Evolutionary conservation across 2,888 invertebrate genomes (phyloP).

Genomic region (Poecilobothrus nobilitatus): DNA sequence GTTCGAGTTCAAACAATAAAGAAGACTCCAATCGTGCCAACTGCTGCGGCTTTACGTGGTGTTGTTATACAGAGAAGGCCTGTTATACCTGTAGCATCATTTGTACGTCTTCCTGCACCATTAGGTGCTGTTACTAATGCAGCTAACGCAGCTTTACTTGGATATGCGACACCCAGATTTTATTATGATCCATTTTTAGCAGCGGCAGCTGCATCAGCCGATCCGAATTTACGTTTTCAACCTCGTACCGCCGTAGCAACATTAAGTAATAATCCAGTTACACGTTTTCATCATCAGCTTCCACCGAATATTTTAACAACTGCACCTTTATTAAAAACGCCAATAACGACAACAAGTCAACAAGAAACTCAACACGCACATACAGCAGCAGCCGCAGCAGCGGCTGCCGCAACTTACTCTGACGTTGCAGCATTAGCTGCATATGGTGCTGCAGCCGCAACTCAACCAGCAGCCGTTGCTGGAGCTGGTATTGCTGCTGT

Average conservation of each 20-base stretch:
- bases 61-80: slow-evolving; percentile 76
- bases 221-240: slow-evolving; percentile 86
- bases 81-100: slow-evolving; percentile 50
- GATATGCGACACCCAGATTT: slow-evolving; percentile 62
- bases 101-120: slow-evolving; percentile 53
- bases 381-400: slow-evolving; percentile 79
- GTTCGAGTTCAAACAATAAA: slow-evolving; percentile 95
- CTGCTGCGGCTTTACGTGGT: slow-evolving; percentile 73
- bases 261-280: slow-evolving; percentile 46
- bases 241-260: slow-evolving; percentile 44
- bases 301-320: slow-evolving; percentile 46
- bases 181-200: slow-evolving; percentile 96
- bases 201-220: slow-evolving; percentile 64
- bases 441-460: slow-evolving; percentile 61
- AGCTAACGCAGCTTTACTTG: slow-evolving; percentile 52
- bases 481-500: slow-evolving; percentile 47
- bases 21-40: slow-evolving; percentile 86
- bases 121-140: slow-evolving; percentile 53
- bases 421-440: slow-evolving; percentile 78
- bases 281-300: slow-evolving; percentile 39
- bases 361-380: slow-evolving; percentile 66
- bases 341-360: slow-evolving; percentile 51
- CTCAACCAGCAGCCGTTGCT: slow-evolving; percentile 54
- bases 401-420: slow-evolving; percentile 75
- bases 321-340: slow-evolving; percentile 72